Base-by-base conservation (phyloP, 2,888 invertebrate species). In the Heliconius hortense region DNA sequence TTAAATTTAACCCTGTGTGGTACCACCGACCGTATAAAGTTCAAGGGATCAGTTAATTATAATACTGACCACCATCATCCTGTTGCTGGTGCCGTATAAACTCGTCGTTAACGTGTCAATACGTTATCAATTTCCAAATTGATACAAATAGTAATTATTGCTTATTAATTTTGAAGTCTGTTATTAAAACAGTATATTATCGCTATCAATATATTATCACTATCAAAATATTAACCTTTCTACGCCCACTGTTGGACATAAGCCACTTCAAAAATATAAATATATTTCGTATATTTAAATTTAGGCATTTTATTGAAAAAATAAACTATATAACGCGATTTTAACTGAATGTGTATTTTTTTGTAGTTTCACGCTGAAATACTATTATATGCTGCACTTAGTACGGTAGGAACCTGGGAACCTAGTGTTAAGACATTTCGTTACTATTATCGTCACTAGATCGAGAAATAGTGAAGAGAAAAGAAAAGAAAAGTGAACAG, bases 11-110 rank as follows among this genome's bases (percentile, higher is more conserved):
- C 43, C n/a, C 53, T 35, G 48, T 43, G 39, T 59, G 72, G 80
- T 84, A 79, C 64, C 77, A 82, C 81, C 63, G 74, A 77, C 77
- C 82, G 79, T 72, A 76, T 69, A 80, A 81, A 85, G 85, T 85
- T 87, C 84, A 80, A 78, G 80, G 82, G 86, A 85, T 86, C 86
- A 87, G 83, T 84, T 88, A 86, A 87, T 88, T 86, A 88, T 85
- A 87, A 86, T 84, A 82, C 81, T 82, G 82, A 83, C 77, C 82
- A 83, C 82, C 83, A 85, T 85, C 84, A 84, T 77, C 81, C 79
- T 84, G 82, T 84, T 83, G 85, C 84, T 84, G 84, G 84, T 80
- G 77, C 77, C 82, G 82, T 84, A 82, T 82, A 83, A 84, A 84
- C 81, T 81, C 83, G 85, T 86, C 84, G 83, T 87, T 85, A 86